Conservation (phyloP, 2,888 invertebrate species). For the Drosophila siamana region DNA sequence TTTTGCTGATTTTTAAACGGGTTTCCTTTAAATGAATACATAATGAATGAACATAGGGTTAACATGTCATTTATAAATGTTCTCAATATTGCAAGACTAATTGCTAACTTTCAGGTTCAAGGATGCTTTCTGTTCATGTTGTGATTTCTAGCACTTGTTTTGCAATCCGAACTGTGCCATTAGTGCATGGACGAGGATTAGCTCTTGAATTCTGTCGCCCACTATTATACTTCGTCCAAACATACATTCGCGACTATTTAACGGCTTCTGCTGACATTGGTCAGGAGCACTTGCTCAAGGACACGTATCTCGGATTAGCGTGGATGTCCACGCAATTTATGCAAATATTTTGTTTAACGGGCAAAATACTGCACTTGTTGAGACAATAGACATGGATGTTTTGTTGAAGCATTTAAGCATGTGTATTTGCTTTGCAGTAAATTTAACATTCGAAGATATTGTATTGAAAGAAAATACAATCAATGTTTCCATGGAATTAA, state of each 20-base stretch:
- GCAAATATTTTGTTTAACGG: not conserved
- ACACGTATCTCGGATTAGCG: not conserved
- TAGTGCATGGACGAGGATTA: conserved; percentile 22
- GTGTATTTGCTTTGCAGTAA: not conserved
- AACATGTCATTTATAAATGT: not conserved
- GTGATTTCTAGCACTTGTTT: not conserved
- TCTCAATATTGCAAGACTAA: not conserved
- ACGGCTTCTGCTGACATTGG: not conserved
- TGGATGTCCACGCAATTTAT: not conserved
- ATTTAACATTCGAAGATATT: not conserved
- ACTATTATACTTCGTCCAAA: not conserved
- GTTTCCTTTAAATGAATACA: no score
- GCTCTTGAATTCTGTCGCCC: not conserved
- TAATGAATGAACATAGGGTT: no score
- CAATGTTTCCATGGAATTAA: not conserved
- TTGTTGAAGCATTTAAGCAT: not conserved
- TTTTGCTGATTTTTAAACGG: not conserved
- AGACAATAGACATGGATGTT: not conserved
- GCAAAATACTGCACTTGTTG: not conserved
- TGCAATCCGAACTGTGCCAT: not conserved
- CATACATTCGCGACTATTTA: not conserved
- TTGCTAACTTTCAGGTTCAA: not conserved
- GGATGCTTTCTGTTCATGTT: not conserved
- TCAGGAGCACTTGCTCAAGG: not conserved
- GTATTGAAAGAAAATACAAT: not conserved